phyloP scores from a whole-genome alignment of 2,888 invertebrate genomes.

The Blera fallax region DNA sequence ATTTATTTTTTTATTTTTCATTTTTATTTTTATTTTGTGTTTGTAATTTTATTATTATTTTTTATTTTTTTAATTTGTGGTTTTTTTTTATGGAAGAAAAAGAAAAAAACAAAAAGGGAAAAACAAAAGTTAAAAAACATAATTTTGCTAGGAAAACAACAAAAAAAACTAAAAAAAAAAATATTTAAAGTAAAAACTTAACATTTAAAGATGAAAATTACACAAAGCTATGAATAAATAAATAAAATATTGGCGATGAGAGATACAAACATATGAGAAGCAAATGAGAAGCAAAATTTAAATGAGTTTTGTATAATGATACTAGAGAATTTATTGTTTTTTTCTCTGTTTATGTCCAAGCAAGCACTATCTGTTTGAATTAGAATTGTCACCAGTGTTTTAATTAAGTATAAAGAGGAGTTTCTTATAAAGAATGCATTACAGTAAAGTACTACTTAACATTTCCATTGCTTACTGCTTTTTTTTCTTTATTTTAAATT shows the following conservation, averaged over 20 bases:
- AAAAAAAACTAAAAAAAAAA: constrained; percentile 70
- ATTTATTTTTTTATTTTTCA: constrained; percentile 45
- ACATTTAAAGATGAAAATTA: constrained; percentile 34
- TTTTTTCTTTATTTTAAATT: not conserved
- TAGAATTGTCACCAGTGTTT: not conserved
- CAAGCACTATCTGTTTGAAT: constrained; percentile 23
- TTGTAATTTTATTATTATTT: constrained; percentile 49
- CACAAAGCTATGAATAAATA: constrained; percentile 51
- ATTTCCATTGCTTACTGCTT: constrained; percentile 1
- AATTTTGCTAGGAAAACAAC: constrained; percentile 76
- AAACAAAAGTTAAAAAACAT: constrained; percentile 77
- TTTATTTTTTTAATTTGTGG: constrained; percentile 59
- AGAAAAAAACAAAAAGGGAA: constrained; percentile 76
- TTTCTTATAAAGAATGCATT: not conserved
- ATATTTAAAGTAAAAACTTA: constrained; percentile 63
- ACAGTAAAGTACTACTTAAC: constrained; percentile 1
- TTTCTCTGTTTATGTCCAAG: not conserved
- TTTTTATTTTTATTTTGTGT: constrained; percentile 49
- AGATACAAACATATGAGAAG: constrained; percentile 44
- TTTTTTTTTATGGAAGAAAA: constrained; percentile 74
- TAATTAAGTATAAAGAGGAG: not conserved
- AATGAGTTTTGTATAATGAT: constrained; percentile 44
- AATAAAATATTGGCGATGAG: constrained; percentile 16
- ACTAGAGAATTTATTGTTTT: not conserved
- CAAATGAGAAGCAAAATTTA: constrained; percentile 44